Base-by-base conservation (phyloP, 2,113 vertebrate genomes). In the Trochalopteron elliotii region DNA sequence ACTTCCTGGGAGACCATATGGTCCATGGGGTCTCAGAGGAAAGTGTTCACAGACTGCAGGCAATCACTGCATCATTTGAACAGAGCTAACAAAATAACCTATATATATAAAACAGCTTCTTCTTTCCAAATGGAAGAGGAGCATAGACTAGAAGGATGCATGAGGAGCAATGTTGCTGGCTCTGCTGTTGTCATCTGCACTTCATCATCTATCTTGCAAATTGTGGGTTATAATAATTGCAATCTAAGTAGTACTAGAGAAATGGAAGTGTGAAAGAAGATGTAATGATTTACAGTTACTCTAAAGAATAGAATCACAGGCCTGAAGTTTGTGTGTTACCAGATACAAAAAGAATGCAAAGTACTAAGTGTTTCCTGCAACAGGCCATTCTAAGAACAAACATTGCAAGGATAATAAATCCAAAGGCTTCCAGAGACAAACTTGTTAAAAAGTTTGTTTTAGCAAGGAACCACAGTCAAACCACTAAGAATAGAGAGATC, bases 371-470 rank as follows among this genome's bases (percentile, higher is more conserved):
- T 63, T 93, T 70, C 64, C 60, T 91, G 60, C 64, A 87, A 42
- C 21, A 68, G 16, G 8, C 39, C 56, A 35, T 82, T 94, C 68
- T 71, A 70, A 60, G 81, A 91, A 65, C 74, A 93, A 81, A 92
- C 47, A 90, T 57, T 75, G 14, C 49, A 76, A 78, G 53, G 17
- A 37, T 49, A 68, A 80, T 69, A 77, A 94, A 83, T 91, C 59
- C 50, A 80, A 87, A 89, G 11, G 7, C 49, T 84, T 89, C 31
- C 49, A 89, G 64, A 89, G 35, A 55, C 47, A 88, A 90, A 71
- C 40, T 94, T 71, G 63, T 83, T 83, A 74, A 92, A 83, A 61
- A 70, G 31, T 74, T 56, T 94, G 39, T 84, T 94, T 94, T 89
- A 94, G 39, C 31, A 83, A 80, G 59, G 47, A 92, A 59, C 70